Evolutionary conservation across 1,140 invertebrate genomes (phyloP), one percentile per base, ranked within the genome.

Genomic region (Sycophila sp.): DNA sequence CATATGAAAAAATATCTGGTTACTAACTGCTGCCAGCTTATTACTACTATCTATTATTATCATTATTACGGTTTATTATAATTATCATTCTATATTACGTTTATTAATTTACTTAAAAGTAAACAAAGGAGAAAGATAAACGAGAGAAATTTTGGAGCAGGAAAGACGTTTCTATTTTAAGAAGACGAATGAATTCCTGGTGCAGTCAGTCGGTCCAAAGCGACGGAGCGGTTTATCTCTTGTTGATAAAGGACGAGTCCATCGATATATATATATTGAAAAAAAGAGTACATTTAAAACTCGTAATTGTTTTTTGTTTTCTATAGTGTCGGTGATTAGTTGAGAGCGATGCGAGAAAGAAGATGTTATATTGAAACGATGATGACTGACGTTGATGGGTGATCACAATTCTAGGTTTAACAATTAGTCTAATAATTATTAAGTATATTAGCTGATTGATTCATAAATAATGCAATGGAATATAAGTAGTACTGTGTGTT

Each of bases 401-500:
- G 85, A 85, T 85, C 80, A 85, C 82, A 84, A 86, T 84, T 81
- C 77, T 86, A 85, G 82, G 81, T 85, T 82, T 82, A 84, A 84
- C 78, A 70, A 85, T 85, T 86, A 86, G 83, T 84, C 82, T 85
- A 86, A 85, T 85, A 82, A 86, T 84, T 81, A 83, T 84, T 84
- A 85, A 85, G 81, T 84, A 85, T 81, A 83, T 84, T 86, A 86
- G 84, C 82, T 80, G 81, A 85, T 85, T 85, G 81, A 85, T 86
- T 86, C 80, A 83, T 86, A 85, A 84, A 85, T 86, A 85, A 84
- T 86, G 84, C 83, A 85, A 85, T 86, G 83, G 83, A 83, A 75
- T 86, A 86, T 83, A 83, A 84, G 81, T 84, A 85, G 83, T 85
- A 86, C 79, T 84, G 83, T 85, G 83, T 86, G 83, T 86, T 86